These are phyloP conservation scores for Dunckerocampus dactyliophorus DNA, from an alignment of 2,113 vertebrate genomes.

Conservation along the genomic window DNA sequence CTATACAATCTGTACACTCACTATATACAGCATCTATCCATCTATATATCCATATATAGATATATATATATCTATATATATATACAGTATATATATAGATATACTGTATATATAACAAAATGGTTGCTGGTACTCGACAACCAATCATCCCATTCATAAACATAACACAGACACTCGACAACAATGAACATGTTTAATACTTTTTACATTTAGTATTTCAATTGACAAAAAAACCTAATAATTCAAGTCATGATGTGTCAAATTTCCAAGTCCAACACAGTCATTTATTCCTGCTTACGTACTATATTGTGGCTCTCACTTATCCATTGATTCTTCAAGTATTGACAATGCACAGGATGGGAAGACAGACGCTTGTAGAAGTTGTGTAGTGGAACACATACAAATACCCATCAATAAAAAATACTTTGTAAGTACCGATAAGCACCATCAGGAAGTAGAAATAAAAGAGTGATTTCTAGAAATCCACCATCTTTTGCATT, in stretches of 20 bases:
- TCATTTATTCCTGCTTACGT: neutral
- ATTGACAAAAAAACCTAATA: neutral
- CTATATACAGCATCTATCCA: too few species aligned
- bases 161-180: neutral
- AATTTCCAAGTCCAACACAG: conserved; percentile 1
- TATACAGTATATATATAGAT: too few species aligned
- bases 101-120: too few species aligned
- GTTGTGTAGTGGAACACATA: conserved; percentile 18
- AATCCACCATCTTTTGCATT: conserved; percentile 36
- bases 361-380: neutral
- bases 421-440: conserved; percentile 42
- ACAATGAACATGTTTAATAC: neutral
- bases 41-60: too few species aligned
- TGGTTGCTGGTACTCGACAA: neutral
- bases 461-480: conserved; percentile 35
- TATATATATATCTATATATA: too few species aligned
- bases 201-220: neutral
- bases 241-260: conserved; percentile 3
- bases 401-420: conserved; percentile 26
- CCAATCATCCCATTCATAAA: neutral
- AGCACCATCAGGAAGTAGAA: conserved; percentile 53
- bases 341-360: neutral
- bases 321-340: conserved; percentile 5
- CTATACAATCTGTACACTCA: too few species aligned
- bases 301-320: neutral